phyloP scores from a whole-genome alignment of 2,113 vertebrate species.

The human region GRCh38 chr1:149023001-149023500 shows the following conservation, averaged over 20 bases:
- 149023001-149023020: not conserved
- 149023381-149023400: not conserved
- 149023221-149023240: not conserved
- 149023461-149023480: not conserved
- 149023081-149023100: not conserved
- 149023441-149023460: not conserved
- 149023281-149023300: not conserved
- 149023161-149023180: not conserved
- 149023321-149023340: not conserved
- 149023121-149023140: not conserved
- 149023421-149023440: not conserved
- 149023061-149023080: not conserved
- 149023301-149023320: not conserved
- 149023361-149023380: not conserved
- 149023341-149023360: too few relatives aligned
- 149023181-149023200: not conserved
- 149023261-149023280: not conserved
- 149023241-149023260: not conserved
- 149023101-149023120: not conserved
- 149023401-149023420: not conserved
- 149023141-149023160: not conserved
- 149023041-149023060: not conserved
- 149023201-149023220: not conserved
- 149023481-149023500: not conserved
- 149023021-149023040: not conserved